Evolutionary conservation across 2,888 invertebrate genomes (phyloP).

Genomic region (Drosophila prostipennis): DNA sequence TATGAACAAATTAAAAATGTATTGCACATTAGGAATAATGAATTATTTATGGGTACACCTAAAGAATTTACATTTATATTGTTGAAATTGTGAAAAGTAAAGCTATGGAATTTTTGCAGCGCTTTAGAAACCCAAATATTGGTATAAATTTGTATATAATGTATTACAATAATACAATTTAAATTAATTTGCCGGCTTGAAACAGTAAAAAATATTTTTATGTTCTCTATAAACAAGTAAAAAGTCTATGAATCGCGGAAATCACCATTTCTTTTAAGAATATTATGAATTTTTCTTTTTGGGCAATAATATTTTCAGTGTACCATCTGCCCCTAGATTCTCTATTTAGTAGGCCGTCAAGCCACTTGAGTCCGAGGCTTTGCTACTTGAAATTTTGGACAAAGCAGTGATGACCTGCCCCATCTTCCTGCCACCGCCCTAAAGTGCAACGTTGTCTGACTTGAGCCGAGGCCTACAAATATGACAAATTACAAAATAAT

Average conservation of each 20-base stretch:
- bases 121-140: too few relatives aligned
- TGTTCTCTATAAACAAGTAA: too few relatives aligned
- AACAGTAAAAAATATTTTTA: too few relatives aligned
- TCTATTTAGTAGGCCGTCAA: slow-evolving; percentile 70
- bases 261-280: too few relatives aligned
- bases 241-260: too few relatives aligned
- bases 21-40: not conserved
- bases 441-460: slow-evolving; percentile 14
- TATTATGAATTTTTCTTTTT: not conserved
- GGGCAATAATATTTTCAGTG: slow-evolving; percentile 2
- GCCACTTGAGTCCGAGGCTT: slow-evolving; percentile 75
- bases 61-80: not conserved
- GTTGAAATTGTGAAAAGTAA: not conserved
- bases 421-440: not conserved
- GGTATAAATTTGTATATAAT: too few relatives aligned
- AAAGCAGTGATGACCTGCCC: slow-evolving; percentile 45
- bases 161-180: too few relatives aligned
- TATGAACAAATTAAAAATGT: not conserved
- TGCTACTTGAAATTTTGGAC: slow-evolving; percentile 73
- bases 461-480: slow-evolving; percentile 62
- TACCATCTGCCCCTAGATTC: slow-evolving; percentile 40
- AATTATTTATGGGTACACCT: not conserved
- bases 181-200: too few relatives aligned
- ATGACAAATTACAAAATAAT: slow-evolving; percentile 78
- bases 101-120: not conserved